Percentiles rank a stretch among this genome's conserved stretches.
These are phyloP conservation scores for Tragelaphus buxtoni DNA, from an alignment of 2,113 vertebrate genomes.

Conservation along the genomic window DNA sequence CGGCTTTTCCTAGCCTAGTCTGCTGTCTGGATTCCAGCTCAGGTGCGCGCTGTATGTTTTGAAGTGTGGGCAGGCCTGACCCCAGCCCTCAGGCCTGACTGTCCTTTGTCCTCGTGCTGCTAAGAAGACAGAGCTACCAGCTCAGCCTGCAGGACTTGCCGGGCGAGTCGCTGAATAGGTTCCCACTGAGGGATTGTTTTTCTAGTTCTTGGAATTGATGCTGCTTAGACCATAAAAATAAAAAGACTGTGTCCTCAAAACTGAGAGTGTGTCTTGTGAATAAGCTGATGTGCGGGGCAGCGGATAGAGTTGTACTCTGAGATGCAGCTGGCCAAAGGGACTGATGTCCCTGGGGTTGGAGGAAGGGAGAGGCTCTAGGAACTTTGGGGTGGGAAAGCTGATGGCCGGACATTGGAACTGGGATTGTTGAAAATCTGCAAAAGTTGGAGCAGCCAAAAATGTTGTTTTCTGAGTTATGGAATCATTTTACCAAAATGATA, in stretches of 20 bases:
- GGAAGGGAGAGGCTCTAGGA: neutral
- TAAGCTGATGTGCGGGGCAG: neutral
- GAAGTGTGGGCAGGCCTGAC: neutral
- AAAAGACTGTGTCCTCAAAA: neutral
- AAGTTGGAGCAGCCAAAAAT: neutral
- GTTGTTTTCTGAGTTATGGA: neutral
- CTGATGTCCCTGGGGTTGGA: neutral
- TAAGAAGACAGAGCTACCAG: neutral
- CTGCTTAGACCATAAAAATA: neutral
- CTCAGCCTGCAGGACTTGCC: neutral
- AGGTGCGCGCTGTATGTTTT: rapidly evolving
- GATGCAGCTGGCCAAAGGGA: neutral
- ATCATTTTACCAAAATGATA: neutral
- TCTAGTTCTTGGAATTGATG: neutral
- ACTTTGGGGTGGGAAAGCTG: neutral
- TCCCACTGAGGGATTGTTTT: neutral
- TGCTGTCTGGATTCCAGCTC: neutral
- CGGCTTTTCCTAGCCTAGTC: neutral
- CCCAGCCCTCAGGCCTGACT: neutral
- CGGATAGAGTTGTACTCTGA: neutral
- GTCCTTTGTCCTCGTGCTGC: neutral
- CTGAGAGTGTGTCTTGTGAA: neutral
- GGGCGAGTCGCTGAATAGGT: neutral
- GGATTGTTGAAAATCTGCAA: neutral
- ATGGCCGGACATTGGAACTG: neutral